A percentile compares a stretch with the other conserved stretches of the same genome.
These are phyloP conservation scores for Frankliniella fusca DNA, from an alignment of 2,888 invertebrate species.

Conservation along the genomic window DNA sequence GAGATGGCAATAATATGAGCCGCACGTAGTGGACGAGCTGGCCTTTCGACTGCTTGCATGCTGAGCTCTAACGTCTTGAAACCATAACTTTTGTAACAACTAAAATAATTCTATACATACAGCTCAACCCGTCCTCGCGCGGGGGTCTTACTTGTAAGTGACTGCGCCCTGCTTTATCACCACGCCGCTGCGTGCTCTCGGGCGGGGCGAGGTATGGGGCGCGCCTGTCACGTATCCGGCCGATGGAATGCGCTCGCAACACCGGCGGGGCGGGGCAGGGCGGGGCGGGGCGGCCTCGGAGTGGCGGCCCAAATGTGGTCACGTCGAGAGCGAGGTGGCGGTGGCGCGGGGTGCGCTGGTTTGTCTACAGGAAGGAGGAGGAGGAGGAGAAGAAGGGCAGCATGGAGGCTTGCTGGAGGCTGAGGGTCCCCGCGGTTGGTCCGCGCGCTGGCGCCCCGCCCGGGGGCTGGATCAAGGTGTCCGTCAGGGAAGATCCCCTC, in stretches of 20 bases:
- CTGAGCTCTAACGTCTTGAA: too few relatives aligned
- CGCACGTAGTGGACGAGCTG: too few relatives aligned
- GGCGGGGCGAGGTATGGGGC: not conserved
- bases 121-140: too few relatives aligned
- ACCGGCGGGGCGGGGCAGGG: not conserved
- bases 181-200: not conserved
- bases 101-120: too few relatives aligned
- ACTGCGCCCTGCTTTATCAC: conserved; percentile 2
- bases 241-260: conserved; percentile 7
- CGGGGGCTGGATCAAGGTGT: conserved; percentile 9
- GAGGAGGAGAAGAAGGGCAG: not conserved
- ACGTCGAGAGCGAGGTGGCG: not conserved
- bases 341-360: too few relatives aligned
- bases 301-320: not conserved
- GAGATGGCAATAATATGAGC: too few relatives aligned
- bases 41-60: too few relatives aligned
- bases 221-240: conserved; percentile 11
- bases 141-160: not conserved
- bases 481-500: conserved; percentile 19
- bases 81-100: too few relatives aligned
- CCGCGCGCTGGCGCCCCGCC: not conserved
- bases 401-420: not conserved
- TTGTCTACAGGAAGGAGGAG: too few relatives aligned
- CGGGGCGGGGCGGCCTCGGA: not conserved
- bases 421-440: not conserved